Evolutionary conservation across 2,113 vertebrate genomes (phyloP).

Genomic region (Toxotes chatareus): DNA sequence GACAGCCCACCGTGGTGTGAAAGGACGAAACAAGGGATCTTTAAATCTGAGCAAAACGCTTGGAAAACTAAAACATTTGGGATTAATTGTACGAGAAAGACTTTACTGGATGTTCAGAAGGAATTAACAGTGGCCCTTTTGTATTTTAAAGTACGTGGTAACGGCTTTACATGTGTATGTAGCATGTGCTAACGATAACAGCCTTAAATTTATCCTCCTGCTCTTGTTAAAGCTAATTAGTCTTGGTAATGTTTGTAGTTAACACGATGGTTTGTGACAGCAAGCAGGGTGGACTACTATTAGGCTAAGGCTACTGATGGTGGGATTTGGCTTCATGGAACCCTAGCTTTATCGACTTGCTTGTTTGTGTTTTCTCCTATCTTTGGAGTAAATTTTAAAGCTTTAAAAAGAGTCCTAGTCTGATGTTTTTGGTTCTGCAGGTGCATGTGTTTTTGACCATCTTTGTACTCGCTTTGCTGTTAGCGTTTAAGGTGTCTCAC

Average conservation of each 20-base stretch:
- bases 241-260: neutral
- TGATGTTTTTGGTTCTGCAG: neutral
- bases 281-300: neutral
- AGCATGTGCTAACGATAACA: slow-evolving; percentile 12
- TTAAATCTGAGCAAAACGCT: slow-evolving; percentile 55
- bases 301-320: neutral
- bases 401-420: neutral
- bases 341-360: neutral
- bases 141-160: neutral
- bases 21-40: slow-evolving; percentile 38
- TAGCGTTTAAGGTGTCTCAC: neutral
- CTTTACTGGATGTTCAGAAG: neutral
- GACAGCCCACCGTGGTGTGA: slow-evolving; percentile 18
- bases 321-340: neutral
- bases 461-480: neutral
- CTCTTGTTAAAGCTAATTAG: neutral
- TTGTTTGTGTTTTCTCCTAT: neutral
- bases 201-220: neutral
- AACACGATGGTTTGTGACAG: neutral
- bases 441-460: neutral
- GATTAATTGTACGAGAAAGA: neutral
- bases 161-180: neutral
- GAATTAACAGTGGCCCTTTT: neutral
- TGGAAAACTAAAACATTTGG: slow-evolving; percentile 24
- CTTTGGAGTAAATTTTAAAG: neutral